phyloP scores from a whole-genome alignment of 2,888 invertebrate genomes.

The Hipparchia semele region DNA sequence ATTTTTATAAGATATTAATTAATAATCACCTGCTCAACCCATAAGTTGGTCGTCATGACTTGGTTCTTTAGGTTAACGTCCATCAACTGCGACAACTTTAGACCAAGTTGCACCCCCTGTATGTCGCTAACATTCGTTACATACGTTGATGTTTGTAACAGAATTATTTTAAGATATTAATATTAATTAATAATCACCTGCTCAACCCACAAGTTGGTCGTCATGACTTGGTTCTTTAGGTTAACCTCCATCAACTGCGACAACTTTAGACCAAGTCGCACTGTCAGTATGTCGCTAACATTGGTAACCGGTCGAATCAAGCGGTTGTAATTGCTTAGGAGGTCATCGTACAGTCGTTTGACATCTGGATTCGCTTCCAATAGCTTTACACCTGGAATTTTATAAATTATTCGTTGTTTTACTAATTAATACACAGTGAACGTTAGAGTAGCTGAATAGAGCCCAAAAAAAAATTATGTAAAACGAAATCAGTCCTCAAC shows the following conservation, averaged over 20 bases:
- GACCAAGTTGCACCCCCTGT: conserved; percentile 94
- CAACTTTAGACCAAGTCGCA: conserved; percentile 94
- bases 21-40: conserved; percentile 92
- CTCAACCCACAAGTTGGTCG: conserved; percentile 96
- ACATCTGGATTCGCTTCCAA: conserved; percentile 95
- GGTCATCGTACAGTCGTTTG: conserved; percentile 97
- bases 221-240: conserved; percentile 96
- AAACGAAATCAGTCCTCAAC: no score
- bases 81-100: conserved; percentile 95
- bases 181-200: conserved; percentile 84
- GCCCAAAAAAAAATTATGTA: no score
- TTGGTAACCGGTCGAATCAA: conserved; percentile 97
- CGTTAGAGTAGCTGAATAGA: not conserved
- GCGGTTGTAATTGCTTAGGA: conserved; percentile 97
- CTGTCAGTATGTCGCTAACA: conserved; percentile 95
- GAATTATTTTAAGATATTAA: not conserved
- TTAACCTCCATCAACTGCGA: conserved; percentile 96
- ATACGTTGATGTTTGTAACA: no score
- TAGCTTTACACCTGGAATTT: conserved; percentile 68
- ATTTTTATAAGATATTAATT: not conserved
- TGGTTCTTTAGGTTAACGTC: conserved; percentile 96
- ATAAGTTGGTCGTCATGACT: conserved; percentile 96
- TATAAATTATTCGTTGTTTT: not conserved
- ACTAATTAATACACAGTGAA: no score
- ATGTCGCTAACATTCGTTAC: conserved; percentile 97